Conservation (phyloP, 1,140 invertebrate genomes). For the Ostrea edulis region DNA sequence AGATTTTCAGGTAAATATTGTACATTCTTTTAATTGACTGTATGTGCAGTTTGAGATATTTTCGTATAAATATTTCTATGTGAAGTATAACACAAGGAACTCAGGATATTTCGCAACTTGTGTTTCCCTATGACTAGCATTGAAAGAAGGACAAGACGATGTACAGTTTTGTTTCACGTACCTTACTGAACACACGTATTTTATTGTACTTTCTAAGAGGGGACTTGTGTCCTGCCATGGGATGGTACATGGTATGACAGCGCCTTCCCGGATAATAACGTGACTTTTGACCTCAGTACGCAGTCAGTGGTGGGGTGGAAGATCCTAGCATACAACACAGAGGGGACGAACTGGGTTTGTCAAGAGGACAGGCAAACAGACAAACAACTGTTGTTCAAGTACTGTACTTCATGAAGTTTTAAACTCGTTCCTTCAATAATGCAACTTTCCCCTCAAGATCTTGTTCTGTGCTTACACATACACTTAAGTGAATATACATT, state of each 20-base stretch:
- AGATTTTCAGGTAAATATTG: not conserved
- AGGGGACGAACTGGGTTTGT: not conserved
- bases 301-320: not conserved
- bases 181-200: not conserved
- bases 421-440: no score
- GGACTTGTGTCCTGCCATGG: not conserved
- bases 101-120: no score
- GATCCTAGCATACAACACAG: not conserved
- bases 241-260: not conserved
- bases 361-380: not conserved
- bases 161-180: no score
- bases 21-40: no score
- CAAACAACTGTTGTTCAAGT: not conserved
- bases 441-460: not conserved
- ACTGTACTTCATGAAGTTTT: not conserved
- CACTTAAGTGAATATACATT: not conserved
- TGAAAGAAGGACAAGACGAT: no score
- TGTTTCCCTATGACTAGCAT: no score
- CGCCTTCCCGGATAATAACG: not conserved
- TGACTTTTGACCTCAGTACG: not conserved
- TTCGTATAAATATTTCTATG: no score
- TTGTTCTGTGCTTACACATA: not conserved
- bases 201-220: not conserved
- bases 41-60: no score
- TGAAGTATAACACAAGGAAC: no score